Evolutionary conservation across 2,113 vertebrate species (phyloP).

Genomic region (Mustelus asterias): DNA sequence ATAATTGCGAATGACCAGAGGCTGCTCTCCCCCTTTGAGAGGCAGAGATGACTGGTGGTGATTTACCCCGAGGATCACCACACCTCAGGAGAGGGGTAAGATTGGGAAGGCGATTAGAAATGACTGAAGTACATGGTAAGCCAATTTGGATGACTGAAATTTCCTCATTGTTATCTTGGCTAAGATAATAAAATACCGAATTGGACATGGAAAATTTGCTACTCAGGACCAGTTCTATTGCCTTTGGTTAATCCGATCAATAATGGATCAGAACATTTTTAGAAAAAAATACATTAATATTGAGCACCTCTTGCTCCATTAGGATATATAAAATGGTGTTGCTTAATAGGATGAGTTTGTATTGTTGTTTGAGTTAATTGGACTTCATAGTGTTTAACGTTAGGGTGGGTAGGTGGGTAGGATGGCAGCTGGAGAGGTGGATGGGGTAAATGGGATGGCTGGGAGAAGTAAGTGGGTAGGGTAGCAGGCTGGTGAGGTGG

Average conservation of each 20-base stretch:
- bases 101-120: background rate
- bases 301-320: background rate
- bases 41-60: too few species aligned
- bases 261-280: background rate
- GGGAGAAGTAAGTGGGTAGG: too few species aligned
- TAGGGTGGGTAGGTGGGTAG: too few species aligned
- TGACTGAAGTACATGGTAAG: background rate
- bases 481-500: too few species aligned
- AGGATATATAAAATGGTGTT: background rate
- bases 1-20: too few species aligned
- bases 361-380: background rate
- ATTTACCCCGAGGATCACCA: too few species aligned
- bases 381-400: too few species aligned
- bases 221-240: background rate
- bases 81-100: too few species aligned
- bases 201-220: background rate
- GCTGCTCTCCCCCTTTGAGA: too few species aligned
- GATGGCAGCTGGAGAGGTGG: too few species aligned
- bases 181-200: background rate
- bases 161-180: background rate
- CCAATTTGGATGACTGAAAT: background rate
- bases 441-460: too few species aligned
- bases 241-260: background rate
- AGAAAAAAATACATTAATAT: background rate
- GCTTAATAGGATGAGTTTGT: background rate